Evolutionary conservation across 2,113 vertebrate genomes (phyloP), one percentile per base, ranked within the genome.

Genomic region (Hoplias malabaricus): DNA sequence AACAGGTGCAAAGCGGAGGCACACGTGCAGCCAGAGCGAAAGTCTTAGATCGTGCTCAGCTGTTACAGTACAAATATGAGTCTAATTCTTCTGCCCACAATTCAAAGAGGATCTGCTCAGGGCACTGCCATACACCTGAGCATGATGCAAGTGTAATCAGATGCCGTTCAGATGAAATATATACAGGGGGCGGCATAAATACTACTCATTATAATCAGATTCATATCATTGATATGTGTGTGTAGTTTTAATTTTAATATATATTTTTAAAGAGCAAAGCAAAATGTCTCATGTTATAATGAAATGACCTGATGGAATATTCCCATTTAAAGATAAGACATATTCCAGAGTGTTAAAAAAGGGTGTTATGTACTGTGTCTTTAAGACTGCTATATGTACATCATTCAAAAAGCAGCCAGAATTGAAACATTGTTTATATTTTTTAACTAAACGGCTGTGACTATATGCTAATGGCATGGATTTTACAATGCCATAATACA

Each of bases 1-100:
- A 69, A 78, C 80, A 78, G 80, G 80, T 82, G 66, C 72, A 83
- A 68, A 76, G 63, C 50, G 34, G 19, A 69, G 72, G 76, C 21
- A 69, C 46, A 48, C 56, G 34, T 42, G 67, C 65, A 62, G 36
- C 25, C 40, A 48, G 69, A 69, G 63, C 33, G 25, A 11, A 69
- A 23, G 46, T 63, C 68, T 71, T 73, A 73, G 75, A 82, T 65
- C 59, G 59, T 29, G 38, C 38, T 73, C 62, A 63, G 53, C 36
- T 76, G 67, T 54, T 75, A 71, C 23, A 75, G 46, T 61, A 70
- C 66, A 50, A 70, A 78, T 71, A 61, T 63, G 75, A 40, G 69
- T 31, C 31, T 48, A 78, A 78, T 78, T 71, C 67, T 36, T 71
- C 40, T 50, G 57, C 48, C 40, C 67, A 63, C 12, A 40, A 57